A percentile compares a stretch with the other conserved stretches of the same genome.
phyloP scores from a whole-genome alignment of 2,888 invertebrate species.

The Silvanus unidentatus region DNA sequence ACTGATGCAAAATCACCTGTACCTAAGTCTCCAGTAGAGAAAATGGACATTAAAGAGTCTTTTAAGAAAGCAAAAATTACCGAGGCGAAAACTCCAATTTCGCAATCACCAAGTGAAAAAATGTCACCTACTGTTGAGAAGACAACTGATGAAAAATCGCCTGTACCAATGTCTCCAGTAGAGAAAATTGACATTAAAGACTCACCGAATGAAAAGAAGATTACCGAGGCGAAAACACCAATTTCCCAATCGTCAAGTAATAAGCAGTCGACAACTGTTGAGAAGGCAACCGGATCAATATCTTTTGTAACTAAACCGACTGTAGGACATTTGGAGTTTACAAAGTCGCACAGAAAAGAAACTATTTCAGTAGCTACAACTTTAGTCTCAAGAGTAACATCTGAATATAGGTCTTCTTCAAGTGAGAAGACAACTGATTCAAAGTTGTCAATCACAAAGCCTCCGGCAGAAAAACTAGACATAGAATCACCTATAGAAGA shows the following conservation, averaged over 20 bases:
- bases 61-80: not conserved
- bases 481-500: constrained; percentile 1
- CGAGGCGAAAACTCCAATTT: not conserved
- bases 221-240: constrained; percentile 2
- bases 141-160: not conserved
- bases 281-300: not conserved
- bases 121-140: constrained; percentile 5
- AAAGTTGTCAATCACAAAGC: not conserved
- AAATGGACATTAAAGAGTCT: constrained; percentile 4
- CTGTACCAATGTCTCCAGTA: constrained; percentile 3
- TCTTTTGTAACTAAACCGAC: not conserved
- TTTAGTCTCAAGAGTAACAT: not conserved
- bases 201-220: not conserved
- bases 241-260: too few species aligned
- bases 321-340: constrained; percentile 3
- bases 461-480: constrained; percentile 3
- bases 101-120: not conserved
- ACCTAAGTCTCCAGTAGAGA: constrained; percentile 4
- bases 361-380: not conserved
- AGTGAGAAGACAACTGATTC: constrained; percentile 5
- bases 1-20: not conserved
- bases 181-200: constrained; percentile 4
- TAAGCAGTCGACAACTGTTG: too few species aligned
- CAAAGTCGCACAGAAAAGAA: not conserved
- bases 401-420: not conserved